phyloP scores from a whole-genome alignment of 2,797 vertebrate genomes.

The Pteronotus mesoamericanus region DNA sequence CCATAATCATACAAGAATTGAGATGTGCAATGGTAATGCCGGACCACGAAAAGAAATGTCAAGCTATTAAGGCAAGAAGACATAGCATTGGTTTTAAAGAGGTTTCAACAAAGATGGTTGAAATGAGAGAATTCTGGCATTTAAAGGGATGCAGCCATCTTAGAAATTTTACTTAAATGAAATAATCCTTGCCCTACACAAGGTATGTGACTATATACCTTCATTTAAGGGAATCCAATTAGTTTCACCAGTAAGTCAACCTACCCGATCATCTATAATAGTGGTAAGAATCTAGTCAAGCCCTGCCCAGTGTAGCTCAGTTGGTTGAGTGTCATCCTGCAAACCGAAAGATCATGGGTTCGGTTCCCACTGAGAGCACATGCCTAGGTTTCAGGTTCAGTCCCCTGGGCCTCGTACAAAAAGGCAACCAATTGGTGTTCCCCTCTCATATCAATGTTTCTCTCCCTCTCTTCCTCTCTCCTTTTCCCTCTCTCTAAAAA shows the following conservation, averaged over 20 bases:
- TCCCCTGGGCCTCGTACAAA: background rate
- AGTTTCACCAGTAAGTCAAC: background rate
- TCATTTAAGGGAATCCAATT: background rate
- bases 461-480: background rate
- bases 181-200: background rate
- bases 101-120: background rate
- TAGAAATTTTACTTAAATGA: slow-evolving; percentile 10
- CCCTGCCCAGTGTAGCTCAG: background rate
- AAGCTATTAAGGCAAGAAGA: slow-evolving; percentile 21
- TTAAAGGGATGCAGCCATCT: background rate
- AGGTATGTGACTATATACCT: background rate
- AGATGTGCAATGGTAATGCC: background rate
- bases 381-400: background rate
- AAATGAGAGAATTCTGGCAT: background rate
- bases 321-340: background rate
- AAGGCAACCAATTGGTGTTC: background rate
- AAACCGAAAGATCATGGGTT: background rate
- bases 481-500: background rate
- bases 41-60: slow-evolving; percentile 47
- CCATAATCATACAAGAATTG: background rate
- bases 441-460: background rate
- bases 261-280: background rate
- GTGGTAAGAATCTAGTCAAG: background rate
- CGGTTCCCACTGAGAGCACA: background rate
- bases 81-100: background rate